A percentile compares a stretch with the other conserved stretches of the same genome.
These are phyloP conservation scores for Chaunax sp. DNA, from an alignment of 2,797 vertebrate species.

Conservation along the genomic window DNA sequence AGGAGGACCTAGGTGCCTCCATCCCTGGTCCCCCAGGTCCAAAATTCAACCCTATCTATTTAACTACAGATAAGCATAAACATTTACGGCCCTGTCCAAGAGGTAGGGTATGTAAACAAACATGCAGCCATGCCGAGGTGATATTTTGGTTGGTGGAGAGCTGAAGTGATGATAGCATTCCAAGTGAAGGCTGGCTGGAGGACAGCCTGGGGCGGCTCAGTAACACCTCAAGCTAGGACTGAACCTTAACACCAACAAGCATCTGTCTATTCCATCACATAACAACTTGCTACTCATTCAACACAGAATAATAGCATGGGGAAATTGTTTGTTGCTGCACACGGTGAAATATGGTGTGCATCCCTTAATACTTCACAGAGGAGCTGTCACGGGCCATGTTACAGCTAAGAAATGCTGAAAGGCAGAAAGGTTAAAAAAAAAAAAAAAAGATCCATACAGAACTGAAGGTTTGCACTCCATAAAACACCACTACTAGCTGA, in stretches of 20 bases:
- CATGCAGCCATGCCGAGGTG: slow-evolving; percentile 59
- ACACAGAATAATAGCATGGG: slow-evolving; percentile 44
- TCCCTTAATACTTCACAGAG: slow-evolving; percentile 43
- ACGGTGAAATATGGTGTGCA: slow-evolving; percentile 36
- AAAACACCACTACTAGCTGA: slow-evolving; percentile 61
- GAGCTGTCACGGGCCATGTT: slow-evolving; percentile 39
- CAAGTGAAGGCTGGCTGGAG: slow-evolving; percentile 71
- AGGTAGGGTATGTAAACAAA: slow-evolving; percentile 73
- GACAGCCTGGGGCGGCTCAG: slow-evolving; percentile 79
- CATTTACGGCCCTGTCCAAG: slow-evolving; percentile 66
- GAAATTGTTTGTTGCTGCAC: slow-evolving; percentile 48
- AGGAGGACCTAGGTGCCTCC: slow-evolving; percentile 31
- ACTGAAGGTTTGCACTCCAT: slow-evolving; percentile 69
- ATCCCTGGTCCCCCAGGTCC: slow-evolving; percentile 18
- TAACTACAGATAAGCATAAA: slow-evolving; percentile 69
- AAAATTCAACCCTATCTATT: slow-evolving; percentile 72
- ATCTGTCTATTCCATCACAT: slow-evolving; percentile 75
- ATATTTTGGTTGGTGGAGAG: slow-evolving; percentile 63
- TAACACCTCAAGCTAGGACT: slow-evolving; percentile 73
- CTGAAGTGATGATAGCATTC: slow-evolving; percentile 70
- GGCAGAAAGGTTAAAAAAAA: slow-evolving; percentile 52
- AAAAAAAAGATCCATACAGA: slow-evolving; percentile 60
- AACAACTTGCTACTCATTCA: slow-evolving; percentile 71
- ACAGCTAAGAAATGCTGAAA: slow-evolving; percentile 35
- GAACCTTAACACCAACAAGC: slow-evolving; percentile 79